A percentile compares a stretch with the other conserved stretches of the same genome.
phyloP scores from a whole-genome alignment of 2,113 vertebrate species.

The Lophochroa leadbeateri region DNA sequence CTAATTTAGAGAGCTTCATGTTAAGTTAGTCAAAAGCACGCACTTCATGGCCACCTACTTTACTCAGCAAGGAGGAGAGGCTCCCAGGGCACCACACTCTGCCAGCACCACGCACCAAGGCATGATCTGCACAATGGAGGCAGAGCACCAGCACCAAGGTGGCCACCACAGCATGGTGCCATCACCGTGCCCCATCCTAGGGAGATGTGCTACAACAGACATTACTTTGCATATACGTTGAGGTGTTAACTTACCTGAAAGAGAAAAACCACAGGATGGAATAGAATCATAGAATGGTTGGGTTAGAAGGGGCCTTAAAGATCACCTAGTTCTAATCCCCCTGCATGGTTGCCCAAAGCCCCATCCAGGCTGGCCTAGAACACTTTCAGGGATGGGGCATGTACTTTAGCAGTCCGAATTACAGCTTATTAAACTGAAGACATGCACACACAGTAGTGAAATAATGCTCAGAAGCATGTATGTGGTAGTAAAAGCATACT shows the following conservation, averaged over 20 bases:
- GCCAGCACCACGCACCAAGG: fast-evolving
- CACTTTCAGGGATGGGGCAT: background rate
- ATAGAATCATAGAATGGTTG: background rate
- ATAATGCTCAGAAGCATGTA: background rate
- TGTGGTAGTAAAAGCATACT: background rate
- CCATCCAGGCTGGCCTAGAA: background rate
- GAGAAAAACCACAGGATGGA: background rate
- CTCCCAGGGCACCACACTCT: fast-evolving
- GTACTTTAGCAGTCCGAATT: background rate
- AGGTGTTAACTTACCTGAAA: background rate
- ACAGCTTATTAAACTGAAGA: background rate
- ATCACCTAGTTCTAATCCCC: background rate
- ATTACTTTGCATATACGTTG: fast-evolving
- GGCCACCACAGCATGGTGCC: fast-evolving
- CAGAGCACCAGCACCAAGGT: background rate
- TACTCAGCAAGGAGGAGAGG: background rate
- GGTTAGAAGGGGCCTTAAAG: background rate
- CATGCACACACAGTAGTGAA: fast-evolving
- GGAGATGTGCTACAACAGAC: background rate
- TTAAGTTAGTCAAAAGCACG: fast-evolving
- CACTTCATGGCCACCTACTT: background rate
- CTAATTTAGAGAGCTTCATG: background rate
- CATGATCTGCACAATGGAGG: background rate
- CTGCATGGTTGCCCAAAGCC: background rate
- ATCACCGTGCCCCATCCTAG: fast-evolving